Evolutionary conservation across 1,140 invertebrate genomes (phyloP).

Genomic region (Drosophila carrolli): DNA sequence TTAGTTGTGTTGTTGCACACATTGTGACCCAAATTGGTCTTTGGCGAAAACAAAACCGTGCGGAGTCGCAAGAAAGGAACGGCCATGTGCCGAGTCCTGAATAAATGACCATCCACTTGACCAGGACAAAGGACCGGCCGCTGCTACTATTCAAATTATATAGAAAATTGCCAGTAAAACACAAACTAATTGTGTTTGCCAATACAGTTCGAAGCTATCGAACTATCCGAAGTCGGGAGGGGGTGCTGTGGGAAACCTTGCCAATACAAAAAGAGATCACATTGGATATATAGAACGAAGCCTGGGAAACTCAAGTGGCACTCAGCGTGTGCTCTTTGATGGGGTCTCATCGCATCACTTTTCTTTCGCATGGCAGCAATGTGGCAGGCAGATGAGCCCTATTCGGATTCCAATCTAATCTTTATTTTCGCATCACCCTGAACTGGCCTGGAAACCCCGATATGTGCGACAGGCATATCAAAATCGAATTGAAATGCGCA

Average conservation of each 20-base stretch:
- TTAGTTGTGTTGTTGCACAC: conserved; percentile 44
- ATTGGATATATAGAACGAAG: conserved; percentile 18
- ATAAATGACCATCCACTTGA: conserved; percentile 66
- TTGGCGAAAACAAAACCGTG: conserved; percentile 56
- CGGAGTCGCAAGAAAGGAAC: conserved; percentile 18
- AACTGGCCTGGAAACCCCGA: conserved; percentile 54
- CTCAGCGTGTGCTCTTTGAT: conserved; percentile 40
- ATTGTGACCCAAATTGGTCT: conserved; percentile 76
- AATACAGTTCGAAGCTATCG: conserved; percentile 23
- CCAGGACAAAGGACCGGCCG: conserved; percentile 43
- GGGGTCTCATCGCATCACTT: conserved; percentile 12
- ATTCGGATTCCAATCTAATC: conserved; percentile 44
- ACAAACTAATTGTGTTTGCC: conserved; percentile 71
- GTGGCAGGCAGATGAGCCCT: conserved; percentile 63
- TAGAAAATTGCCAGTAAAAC: conserved; percentile 76
- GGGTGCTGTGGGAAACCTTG: conserved; percentile 39
- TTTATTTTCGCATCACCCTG: conserved; percentile 29
- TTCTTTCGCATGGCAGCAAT: conserved; percentile 54
- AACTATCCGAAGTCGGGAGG: conserved; percentile 17
- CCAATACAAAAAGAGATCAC: conserved; percentile 22
- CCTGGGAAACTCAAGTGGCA: conserved; percentile 75
- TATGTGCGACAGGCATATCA: conserved; percentile 60
- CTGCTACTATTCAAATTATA: conserved; percentile 79
- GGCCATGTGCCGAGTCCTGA: conserved; percentile 52
- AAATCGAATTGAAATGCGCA: conserved; percentile 71